Conservation (phyloP, 2,888 invertebrate genomes). For the Aricia artaxerxes region DNA sequence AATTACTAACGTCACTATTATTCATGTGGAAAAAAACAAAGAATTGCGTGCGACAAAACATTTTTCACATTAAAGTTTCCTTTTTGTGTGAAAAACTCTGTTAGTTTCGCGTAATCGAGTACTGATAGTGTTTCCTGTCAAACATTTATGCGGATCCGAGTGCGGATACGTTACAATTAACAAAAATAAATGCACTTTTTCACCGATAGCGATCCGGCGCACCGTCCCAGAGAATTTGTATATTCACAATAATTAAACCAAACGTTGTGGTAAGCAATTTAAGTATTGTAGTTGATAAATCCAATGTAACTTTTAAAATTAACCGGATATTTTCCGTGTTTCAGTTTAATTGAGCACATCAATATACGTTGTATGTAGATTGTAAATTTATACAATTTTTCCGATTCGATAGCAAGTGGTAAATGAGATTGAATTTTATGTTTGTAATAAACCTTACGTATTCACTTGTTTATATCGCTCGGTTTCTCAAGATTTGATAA, state of each 20-base stretch:
- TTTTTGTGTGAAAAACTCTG: constrained; percentile 17
- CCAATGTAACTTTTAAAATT: constrained; percentile 25
- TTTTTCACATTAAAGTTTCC: not conserved
- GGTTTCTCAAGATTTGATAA: no score
- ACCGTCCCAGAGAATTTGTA: constrained; percentile 17
- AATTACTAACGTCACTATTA: not conserved
- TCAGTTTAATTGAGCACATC: constrained; percentile 21
- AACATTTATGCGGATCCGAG: constrained; percentile 25
- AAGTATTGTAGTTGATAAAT: constrained; percentile 28
- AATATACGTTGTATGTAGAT: not conserved
- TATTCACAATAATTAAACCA: constrained; percentile 15
- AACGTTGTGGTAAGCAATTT: constrained; percentile 23
- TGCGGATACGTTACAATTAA: constrained; percentile 27
- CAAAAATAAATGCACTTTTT: constrained; percentile 31
- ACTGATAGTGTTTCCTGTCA: constrained; percentile 28
- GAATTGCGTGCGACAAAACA: not conserved
- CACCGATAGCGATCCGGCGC: constrained; percentile 10
- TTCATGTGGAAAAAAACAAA: not conserved
- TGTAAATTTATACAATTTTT: not conserved
- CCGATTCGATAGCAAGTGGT: not conserved
- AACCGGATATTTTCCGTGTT: constrained; percentile 14
- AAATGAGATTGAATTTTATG: constrained; percentile 8
- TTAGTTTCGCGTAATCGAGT: constrained; percentile 23
- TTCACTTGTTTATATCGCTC: no score
- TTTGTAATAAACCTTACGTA: not conserved